phyloP scores from a whole-genome alignment of 1,140 invertebrate genomes.

The Carcinoscorpius rotundicauda region DNA sequence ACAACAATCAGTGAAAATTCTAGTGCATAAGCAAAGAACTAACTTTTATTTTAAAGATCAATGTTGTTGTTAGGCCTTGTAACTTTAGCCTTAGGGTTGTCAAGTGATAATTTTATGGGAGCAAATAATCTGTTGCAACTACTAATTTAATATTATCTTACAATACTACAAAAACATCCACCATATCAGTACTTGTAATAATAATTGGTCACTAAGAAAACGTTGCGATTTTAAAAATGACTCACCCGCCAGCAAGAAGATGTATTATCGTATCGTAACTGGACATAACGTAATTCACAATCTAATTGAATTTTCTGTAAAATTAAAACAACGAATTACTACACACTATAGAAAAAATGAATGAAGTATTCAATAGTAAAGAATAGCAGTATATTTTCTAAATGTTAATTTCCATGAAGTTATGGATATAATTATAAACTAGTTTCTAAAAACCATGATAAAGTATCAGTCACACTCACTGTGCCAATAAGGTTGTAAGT shows the following conservation, averaged over 20 bases:
- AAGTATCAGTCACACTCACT: too few relatives aligned
- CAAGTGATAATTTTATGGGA: not conserved
- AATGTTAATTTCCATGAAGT: too few relatives aligned
- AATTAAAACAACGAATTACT: too few relatives aligned
- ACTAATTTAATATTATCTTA: not conserved
- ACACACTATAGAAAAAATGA: too few relatives aligned
- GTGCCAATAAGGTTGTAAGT: too few relatives aligned
- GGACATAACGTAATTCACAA: not conserved
- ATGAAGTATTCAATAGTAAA: too few relatives aligned
- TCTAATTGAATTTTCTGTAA: too few relatives aligned
- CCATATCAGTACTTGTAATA: not conserved
- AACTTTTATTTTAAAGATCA: not conserved
- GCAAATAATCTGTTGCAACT: not conserved
- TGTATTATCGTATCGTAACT: constrained; percentile 1
- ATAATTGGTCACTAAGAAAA: not conserved
- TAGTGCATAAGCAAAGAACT: too few relatives aligned
- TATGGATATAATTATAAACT: too few relatives aligned
- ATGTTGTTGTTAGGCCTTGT: not conserved
- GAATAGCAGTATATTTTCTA: too few relatives aligned
- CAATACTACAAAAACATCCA: not conserved
- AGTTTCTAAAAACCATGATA: too few relatives aligned
- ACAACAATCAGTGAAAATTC: too few relatives aligned
- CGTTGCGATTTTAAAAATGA: not conserved
- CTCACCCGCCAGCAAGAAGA: not conserved
- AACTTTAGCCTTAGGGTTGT: not conserved